A percentile compares a stretch with the other conserved stretches of the same genome.
phyloP scores from a whole-genome alignment of 2,113 vertebrate genomes.

The Colossoma macropomum region DNA sequence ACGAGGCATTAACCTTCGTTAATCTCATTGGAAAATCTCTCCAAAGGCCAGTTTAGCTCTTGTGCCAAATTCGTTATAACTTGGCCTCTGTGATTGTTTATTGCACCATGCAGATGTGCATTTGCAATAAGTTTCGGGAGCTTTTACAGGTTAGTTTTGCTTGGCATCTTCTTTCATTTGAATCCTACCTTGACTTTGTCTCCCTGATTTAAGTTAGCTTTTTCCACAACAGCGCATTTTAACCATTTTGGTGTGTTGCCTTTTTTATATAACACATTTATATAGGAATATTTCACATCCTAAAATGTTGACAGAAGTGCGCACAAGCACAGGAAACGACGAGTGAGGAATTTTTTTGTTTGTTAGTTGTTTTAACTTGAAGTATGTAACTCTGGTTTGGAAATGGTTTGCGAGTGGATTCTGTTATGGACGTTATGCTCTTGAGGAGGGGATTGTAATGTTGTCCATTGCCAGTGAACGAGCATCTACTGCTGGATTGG shows the following conservation, averaged over 20 bases:
- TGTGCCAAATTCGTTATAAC: neutral
- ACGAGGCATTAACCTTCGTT: neutral
- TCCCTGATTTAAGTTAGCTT: neutral
- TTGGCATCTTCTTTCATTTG: neutral
- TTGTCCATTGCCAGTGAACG: too few relatives aligned
- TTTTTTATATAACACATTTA: neutral
- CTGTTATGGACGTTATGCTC: too few relatives aligned
- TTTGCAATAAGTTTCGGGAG: neutral
- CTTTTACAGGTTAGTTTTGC: neutral
- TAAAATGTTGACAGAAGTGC: neutral
- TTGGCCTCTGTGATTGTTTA: neutral
- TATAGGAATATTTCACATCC: neutral
- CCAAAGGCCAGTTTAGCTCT: too few relatives aligned
- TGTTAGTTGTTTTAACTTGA: neutral
- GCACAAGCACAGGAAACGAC: neutral
- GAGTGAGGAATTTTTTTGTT: neutral
- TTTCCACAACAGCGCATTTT: neutral
- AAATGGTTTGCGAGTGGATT: too few relatives aligned
- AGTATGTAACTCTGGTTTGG: neutral
- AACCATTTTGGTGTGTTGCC: neutral
- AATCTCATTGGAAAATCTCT: neutral
- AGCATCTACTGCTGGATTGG: neutral
- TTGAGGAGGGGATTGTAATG: too few relatives aligned
- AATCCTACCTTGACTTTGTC: neutral
- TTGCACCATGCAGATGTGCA: neutral